Base-by-base conservation (phyloP, 2,113 vertebrate species). In the Romanogobio albipinnatus region DNA sequence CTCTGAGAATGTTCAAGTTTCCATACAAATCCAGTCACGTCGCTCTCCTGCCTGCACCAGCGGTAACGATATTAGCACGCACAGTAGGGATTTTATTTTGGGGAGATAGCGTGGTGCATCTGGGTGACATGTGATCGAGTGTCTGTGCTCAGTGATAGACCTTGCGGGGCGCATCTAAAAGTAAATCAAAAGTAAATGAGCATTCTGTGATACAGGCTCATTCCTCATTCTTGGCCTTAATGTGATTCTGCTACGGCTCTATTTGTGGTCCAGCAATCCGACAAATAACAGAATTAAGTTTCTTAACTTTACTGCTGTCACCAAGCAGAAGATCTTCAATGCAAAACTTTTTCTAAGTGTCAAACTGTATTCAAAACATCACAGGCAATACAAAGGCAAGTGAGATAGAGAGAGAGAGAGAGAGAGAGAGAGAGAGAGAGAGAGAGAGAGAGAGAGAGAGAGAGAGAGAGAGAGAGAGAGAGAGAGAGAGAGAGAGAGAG, bases 221-320 rank as follows among this genome's bases (percentile, higher is more conserved):
- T 90, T 85, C 75, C 19, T 90, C 89, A 88, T 83, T 9, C 36
- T n/a, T 11, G 64, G 39, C 47, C 79, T 49, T 90, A 87, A 86
- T 88, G 82, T 68, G 75, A 91, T 89, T 89, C 76, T 47, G 39
- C 70, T 19, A 62, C 47, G 45, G 47, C 84, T 90, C 76, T 85
- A 58, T 86, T 81, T 76, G 53, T 36, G 56, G 81, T 80, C 83
- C 68, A 61, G 64, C 33, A 80, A 66, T 58, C 14, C 15, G 24
- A 83, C 81, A 74, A 71, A 80, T 59, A 87, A 84, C 58, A 29
- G 26, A 84, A 86, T 88, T 83, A 86, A 49, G 71, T 82, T 84
- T 66, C 78, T 33, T 66, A 58, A 86, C 26, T 76, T 76, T 68
- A 39, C 62, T 62, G 22, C 24, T 45, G 59, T 74, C 56, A 39